Evolutionary conservation across 64 coral and sea anemone genomes (phyloP).

Genomic region (Catalaphyllia jardinei): DNA sequence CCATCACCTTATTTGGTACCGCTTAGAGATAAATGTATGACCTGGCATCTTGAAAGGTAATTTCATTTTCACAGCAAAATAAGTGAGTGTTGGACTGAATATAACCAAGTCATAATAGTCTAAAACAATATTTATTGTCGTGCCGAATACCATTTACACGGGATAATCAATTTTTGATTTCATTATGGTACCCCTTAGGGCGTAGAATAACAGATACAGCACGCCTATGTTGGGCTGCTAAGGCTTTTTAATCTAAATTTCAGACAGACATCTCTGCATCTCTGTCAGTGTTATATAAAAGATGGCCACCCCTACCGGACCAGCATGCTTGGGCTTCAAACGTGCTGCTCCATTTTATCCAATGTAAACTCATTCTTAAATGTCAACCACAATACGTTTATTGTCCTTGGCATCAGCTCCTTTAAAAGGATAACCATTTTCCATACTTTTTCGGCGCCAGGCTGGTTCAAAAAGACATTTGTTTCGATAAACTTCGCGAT

Average conservation of each 20-base stretch:
- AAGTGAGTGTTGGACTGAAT: no score
- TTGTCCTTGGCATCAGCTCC: no score
- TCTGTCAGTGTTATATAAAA: background rate
- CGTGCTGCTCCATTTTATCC: background rate
- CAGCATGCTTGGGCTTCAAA: background rate
- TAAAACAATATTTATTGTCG: background rate
- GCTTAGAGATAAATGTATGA: no score
- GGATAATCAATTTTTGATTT: background rate
- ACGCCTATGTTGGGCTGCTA: background rate
- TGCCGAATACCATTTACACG: background rate
- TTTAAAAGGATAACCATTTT: background rate
- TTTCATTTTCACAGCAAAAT: no score
- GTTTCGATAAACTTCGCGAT: constrained; percentile 21
- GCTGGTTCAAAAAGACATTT: background rate
- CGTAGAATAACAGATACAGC: background rate
- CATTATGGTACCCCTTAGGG: background rate
- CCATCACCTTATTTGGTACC: no score
- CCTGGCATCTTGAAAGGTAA: no score
- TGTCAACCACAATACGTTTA: background rate
- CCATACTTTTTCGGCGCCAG: constrained; percentile 21
- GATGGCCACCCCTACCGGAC: background rate
- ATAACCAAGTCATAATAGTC: no score
- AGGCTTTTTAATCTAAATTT: background rate
- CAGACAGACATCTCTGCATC: background rate
- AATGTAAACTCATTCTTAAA: background rate